These are phyloP conservation scores for Littorina saxatilis DNA, from an alignment of 1,140 invertebrate species.

Conservation along the genomic window DNA sequence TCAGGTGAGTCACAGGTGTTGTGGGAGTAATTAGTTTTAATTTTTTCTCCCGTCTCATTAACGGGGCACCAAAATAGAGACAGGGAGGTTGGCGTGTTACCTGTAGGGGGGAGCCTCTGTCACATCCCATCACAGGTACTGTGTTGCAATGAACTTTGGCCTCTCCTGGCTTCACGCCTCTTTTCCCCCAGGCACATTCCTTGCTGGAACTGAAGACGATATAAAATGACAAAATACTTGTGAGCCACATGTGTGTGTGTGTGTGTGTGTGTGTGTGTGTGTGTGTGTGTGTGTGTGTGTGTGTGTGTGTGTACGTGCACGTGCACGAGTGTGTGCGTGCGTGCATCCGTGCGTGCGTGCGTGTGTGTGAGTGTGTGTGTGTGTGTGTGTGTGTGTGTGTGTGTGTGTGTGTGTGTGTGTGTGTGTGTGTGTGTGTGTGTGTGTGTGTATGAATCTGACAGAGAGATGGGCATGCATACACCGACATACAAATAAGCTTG, in stretches of 20 bases:
- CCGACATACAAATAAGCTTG: background rate
- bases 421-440: background rate
- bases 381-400: background rate
- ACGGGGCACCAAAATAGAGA: too few species aligned
- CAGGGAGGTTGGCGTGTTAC: too few species aligned
- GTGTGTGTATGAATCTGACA: background rate
- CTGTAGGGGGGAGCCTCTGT: too few species aligned
- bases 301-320: background rate
- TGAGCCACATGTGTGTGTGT: background rate
- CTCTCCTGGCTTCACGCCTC: too few species aligned
- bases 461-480: too few species aligned
- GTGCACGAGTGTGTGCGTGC: too few species aligned
- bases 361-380: background rate
- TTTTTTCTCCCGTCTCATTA: background rate
- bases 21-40: background rate
- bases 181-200: too few species aligned
- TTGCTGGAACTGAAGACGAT: too few species aligned
- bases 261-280: background rate
- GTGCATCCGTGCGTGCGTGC: background rate
- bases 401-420: constrained; percentile 12
- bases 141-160: too few species aligned
- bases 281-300: constrained; percentile 21
- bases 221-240: too few species aligned
- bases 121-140: too few species aligned
- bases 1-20: background rate